Evolutionary conservation across 2,797 vertebrate species (phyloP), one percentile per base, ranked within the genome.

Genomic region (Chelidonichthys spinosus): DNA sequence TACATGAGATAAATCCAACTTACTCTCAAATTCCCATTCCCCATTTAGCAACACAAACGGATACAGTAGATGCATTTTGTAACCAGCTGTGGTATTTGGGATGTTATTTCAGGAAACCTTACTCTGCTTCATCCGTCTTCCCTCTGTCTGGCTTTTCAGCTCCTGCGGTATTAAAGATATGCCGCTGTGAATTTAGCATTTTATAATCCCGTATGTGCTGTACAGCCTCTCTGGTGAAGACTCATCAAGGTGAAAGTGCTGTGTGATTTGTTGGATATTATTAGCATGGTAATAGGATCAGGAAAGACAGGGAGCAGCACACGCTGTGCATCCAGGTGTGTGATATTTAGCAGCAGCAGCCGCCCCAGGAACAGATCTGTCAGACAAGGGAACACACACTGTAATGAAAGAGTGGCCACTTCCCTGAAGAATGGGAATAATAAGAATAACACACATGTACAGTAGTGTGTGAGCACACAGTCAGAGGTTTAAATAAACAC

Each of bases 311-410:
- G 63, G 74, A 66, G 74, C 32, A 37, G 82, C 69, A 36, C 62
- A 69, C 53, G 4, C 71, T 84, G 90, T 79, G 84, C 85, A 88
- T 85, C 86, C 90, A 92, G 92, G 90, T 92, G 90, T 87, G 88
- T 78, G 83, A 87, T 87, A 83, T 88, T 90, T 79, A 85, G 84
- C 88, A 85, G 81, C 81, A 72, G 85, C 74, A 42, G 71, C 72
- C n/a, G 74, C 89, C 90, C 78, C 76, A 7, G 83, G 88, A 76
- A 32, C 46, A n/a, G 73, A 86, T 76, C 78, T 69, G 73, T 89
- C 86, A 85, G 78, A 87, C 70, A 54, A 67, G 75, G 63, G 74
- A 89, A 85, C 78, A 76, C 70, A 63, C 63, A 68, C 64, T 62
- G 74, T 81, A 85, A 88, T 67, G 81, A 85, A 89, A 62, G 77